phyloP scores from a whole-genome alignment of 2,113 vertebrate species.

The Gnathonemus echidnorhynchus region DNA sequence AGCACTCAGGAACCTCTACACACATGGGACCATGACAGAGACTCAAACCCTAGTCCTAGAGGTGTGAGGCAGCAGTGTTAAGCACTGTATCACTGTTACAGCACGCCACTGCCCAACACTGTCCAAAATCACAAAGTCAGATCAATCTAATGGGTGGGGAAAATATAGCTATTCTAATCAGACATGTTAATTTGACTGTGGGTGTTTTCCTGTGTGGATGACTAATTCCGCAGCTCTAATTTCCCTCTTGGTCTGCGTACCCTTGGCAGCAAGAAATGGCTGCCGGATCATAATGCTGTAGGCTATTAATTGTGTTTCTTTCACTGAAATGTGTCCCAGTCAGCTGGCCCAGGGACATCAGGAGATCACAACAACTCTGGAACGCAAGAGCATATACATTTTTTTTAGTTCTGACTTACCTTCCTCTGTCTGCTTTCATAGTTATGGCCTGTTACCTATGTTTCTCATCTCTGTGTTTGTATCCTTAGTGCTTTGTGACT shows the following conservation, averaged over 20 bases:
- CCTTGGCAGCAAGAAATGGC: neutral
- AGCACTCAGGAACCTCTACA: neutral
- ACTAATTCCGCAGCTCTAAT: neutral
- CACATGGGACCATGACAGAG: neutral
- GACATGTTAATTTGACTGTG: neutral
- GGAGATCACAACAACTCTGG: neutral
- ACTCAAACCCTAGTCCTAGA: neutral
- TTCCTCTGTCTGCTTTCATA: neutral
- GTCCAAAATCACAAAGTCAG: neutral
- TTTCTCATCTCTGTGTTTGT: neutral
- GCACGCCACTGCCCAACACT: neutral
- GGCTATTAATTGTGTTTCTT: neutral
- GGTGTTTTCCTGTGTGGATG: neutral
- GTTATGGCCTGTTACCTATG: neutral
- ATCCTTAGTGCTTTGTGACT: neutral
- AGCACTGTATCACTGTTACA: neutral
- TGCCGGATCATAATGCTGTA: neutral
- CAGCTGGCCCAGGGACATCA: neutral
- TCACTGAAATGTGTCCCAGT: neutral
- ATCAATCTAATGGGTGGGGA: neutral
- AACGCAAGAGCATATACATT: neutral
- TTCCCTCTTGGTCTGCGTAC: neutral
- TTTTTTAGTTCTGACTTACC: neutral
- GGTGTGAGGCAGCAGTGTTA: neutral
- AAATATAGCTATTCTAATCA: neutral